Evolutionary conservation across 2,797 vertebrate species (phyloP).

Genomic region (Hydrophis major): DNA sequence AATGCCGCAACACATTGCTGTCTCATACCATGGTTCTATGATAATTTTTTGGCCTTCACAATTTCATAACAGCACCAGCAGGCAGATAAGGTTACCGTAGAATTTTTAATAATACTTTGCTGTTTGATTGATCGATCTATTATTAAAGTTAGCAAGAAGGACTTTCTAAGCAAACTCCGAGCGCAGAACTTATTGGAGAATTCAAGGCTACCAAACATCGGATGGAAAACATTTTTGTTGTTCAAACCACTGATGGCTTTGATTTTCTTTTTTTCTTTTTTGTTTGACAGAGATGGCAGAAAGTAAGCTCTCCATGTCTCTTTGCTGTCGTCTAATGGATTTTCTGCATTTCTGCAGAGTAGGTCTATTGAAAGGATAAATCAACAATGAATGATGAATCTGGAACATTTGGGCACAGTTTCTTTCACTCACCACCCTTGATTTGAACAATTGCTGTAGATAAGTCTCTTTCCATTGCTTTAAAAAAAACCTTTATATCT

Average conservation of each 20-base stretch:
- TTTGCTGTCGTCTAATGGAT: not conserved
- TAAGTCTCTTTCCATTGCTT: constrained; percentile 82
- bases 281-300: not conserved
- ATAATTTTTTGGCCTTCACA: not conserved
- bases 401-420: constrained; percentile 79
- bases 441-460: constrained; percentile 84
- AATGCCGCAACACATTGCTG: not conserved
- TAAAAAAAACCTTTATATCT: constrained; percentile 68
- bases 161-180: constrained; percentile 49
- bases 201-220: constrained; percentile 2
- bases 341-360: not conserved
- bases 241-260: not conserved
- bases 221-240: not conserved
- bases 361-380: constrained; percentile 33
- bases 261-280: not conserved
- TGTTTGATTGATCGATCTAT: constrained; percentile 38
- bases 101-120: constrained; percentile 15
- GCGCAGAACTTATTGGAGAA: constrained; percentile 57
- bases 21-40: not conserved
- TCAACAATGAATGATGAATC: constrained; percentile 14
- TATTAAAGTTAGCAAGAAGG: constrained; percentile 45
- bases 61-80: not conserved
- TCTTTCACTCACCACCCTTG: constrained; percentile 77
- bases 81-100: not conserved
- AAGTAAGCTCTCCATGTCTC: not conserved